These are phyloP conservation scores for Sebastes hubbsi DNA, from an alignment of 2,797 vertebrate species.

Conservation along the genomic window DNA sequence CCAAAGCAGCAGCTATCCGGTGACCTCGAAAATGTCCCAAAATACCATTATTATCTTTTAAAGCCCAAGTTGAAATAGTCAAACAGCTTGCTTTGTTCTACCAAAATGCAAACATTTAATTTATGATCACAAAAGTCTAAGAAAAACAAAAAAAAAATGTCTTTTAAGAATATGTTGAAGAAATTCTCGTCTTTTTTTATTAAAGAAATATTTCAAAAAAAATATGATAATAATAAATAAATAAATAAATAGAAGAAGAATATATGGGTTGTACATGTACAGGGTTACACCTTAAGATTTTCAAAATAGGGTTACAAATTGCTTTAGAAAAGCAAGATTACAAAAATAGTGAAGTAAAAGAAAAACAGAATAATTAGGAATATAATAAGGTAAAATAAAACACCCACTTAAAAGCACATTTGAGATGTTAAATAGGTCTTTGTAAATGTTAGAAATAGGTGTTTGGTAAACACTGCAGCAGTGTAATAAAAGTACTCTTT, in stretches of 20 bases:
- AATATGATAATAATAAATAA: background rate
- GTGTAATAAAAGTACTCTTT: background rate
- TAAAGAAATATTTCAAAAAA: too few relatives aligned
- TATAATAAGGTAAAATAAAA: too few relatives aligned
- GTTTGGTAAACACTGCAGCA: background rate
- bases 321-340: too few relatives aligned
- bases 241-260: background rate
- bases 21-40: background rate
- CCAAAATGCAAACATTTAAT: background rate
- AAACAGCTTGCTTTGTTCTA: background rate
- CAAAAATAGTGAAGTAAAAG: too few relatives aligned
- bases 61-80: background rate
- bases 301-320: background rate
- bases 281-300: background rate
- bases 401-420: background rate
- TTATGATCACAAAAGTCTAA: background rate
- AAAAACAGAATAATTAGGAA: background rate
- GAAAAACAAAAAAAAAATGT: background rate
- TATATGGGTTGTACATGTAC: background rate
- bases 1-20: conserved; percentile 17
- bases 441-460: background rate
- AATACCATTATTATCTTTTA: background rate
- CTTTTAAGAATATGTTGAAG: background rate
- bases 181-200: background rate
- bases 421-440: background rate